Base-by-base conservation (phyloP, 2,113 vertebrate species). In the Aix galericulata region DNA sequence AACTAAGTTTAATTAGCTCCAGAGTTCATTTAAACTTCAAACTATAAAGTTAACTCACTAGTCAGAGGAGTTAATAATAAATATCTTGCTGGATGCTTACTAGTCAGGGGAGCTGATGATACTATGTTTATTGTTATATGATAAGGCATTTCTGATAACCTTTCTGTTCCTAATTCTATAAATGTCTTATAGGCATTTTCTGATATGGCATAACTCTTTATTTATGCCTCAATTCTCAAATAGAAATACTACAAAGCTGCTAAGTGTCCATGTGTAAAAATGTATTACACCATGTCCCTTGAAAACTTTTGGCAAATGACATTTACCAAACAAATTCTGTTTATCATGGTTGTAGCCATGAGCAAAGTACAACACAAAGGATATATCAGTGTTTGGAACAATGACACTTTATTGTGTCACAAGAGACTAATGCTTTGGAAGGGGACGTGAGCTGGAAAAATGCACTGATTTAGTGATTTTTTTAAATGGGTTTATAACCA, bases 1-100 rank as follows among this genome's bases (percentile, higher is more conserved):
- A 84, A 63, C 56, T 74, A 21, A 80, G 75, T 85, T 91, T 95
- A 96, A 96, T 96, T 94, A 94, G 89, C 74, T 84, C 31, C 29
- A 17, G 76, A 66, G 55, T 63, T 97, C 88, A 88, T 86, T 94
- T 84, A 75, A 95, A 82, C 89, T 91, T 91, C 80, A 91, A 50
- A n/a, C 87, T 80, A 88, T 68, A 25, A 34, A 96, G 89, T 80
- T 92, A 94, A 73, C 91, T 95, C 11, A 6, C 77, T 29, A 52
- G 32, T 93, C 60, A 81, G 68, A 2, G 9, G 42, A 75, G 73
- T 88, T 88, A 75, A 25, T 63, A 42, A 83, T n/a, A 3, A 8
- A n/a, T 71, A 82, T 86, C 66, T 86, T 86, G 52, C 36, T 63
- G 36, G 69, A 38, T 77, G 50, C 38, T 66, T 91, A 82, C 91